Evolutionary conservation across 2,888 invertebrate genomes (phyloP), one percentile per base, ranked within the genome.

Genomic region (Rhogogaster chlorosoma): DNA sequence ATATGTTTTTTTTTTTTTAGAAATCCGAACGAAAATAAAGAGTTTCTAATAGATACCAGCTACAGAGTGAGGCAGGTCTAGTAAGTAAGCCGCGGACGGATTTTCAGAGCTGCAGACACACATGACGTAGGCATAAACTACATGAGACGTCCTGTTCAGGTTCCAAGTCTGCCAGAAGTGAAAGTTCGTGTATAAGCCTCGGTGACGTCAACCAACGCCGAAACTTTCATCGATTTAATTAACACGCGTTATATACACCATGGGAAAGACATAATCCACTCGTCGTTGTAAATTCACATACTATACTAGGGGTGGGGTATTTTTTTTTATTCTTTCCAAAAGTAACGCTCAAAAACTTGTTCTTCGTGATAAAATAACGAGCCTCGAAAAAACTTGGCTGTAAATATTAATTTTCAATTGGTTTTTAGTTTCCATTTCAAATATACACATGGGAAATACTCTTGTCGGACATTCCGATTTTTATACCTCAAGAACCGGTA

Each of bases 201-300:
- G 36, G 38, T 73, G 71, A 73, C 71, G 71, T 73, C 71, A 73
- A 73, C 71, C 71, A 73, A 42, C 38, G 1, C 18, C 53, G 42
- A 73, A 73, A 73, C 71, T 73, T 73, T 73, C 71, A 73, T 73
- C 71, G 38, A 42, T 73, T 73, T 73, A 73, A 73, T 73, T 73
- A 73, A 73, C 71, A 42, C 67, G 7, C n/a, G 12, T 61, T 61
- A 12, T 26, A 61, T 18, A 18, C 7, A 26, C 53, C 53, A n/a
- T 6, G 53, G n/a, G 53, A 53, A n/a, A 53, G 15, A 53, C 15
- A 18, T 6, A 53, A n/a, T 53, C n/a, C n/a, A 53, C n/a, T 53
- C 0, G n/a, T 53, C 6, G 0, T 53, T 53, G 2, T 0, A 53
- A n/a, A 53, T 7, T 2, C 53, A 5, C 10, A n/a, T 53, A n/a